These are phyloP conservation scores for Urocyon cinereoargenteus DNA, from an alignment of 2,797 vertebrate genomes.

Conservation along the genomic window DNA sequence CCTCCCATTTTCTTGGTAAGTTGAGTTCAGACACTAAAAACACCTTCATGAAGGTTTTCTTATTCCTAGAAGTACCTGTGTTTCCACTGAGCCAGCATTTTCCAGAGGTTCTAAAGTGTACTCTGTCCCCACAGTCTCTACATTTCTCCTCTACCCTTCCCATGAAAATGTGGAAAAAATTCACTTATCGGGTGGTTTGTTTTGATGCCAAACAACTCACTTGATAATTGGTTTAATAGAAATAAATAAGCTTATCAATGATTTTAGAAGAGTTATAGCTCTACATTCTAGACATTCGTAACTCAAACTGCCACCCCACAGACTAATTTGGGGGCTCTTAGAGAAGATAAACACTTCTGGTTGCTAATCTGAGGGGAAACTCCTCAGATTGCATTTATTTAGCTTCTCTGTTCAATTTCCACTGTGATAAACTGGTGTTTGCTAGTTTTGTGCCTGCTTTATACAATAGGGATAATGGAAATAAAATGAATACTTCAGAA, in stretches of 20 bases:
- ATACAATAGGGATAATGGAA: constrained; percentile 1
- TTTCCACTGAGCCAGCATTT: background rate
- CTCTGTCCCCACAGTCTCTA: background rate
- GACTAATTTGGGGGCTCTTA: background rate
- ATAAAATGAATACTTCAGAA: constrained; percentile 61
- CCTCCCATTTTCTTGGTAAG: background rate
- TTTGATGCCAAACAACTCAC: background rate
- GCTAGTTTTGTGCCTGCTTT: background rate
- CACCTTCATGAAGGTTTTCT: background rate
- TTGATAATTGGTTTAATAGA: constrained; percentile 1
- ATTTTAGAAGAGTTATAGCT: background rate
- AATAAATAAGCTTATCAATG: background rate
- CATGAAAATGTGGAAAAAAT: background rate
- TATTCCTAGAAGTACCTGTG: background rate
- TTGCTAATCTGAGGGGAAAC: background rate
- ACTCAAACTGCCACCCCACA: background rate
- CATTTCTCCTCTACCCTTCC: background rate
- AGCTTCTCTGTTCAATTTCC: background rate
- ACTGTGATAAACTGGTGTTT: background rate
- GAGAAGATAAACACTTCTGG: background rate
- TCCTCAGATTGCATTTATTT: background rate
- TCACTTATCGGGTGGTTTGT: background rate
- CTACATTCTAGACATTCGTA: background rate
- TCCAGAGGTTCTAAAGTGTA: background rate
- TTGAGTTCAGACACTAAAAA: background rate